These are phyloP conservation scores for Martes martes DNA, from an alignment of 2,113 vertebrate species.

Conservation along the genomic window DNA sequence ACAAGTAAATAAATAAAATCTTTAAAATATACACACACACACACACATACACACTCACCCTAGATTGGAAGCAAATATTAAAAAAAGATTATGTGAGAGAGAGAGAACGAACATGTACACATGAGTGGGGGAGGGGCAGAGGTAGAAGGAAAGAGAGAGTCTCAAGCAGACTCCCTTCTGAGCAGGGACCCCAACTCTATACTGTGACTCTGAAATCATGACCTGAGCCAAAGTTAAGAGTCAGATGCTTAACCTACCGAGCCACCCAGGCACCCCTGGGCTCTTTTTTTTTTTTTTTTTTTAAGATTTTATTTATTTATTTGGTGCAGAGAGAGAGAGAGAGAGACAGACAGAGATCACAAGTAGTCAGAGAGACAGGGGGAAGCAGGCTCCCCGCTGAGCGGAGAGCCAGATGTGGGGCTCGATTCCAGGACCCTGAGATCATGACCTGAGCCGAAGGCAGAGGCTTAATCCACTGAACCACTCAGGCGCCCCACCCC, in stretches of 20 bases:
- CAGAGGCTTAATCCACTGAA: fast-evolving
- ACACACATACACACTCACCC: too few relatives aligned
- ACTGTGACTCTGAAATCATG: neutral
- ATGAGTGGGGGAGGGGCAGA: neutral
- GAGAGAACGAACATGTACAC: neutral
- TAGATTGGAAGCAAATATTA: too few relatives aligned
- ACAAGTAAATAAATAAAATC: too few relatives aligned
- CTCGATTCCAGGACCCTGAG: neutral
- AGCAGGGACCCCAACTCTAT: neutral
- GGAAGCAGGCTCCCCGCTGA: too few relatives aligned
- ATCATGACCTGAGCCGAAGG: neutral
- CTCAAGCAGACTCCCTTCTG: neutral
- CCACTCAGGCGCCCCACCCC: neutral
- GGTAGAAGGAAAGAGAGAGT: neutral
- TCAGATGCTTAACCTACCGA: neutral
- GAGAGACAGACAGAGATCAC: too few relatives aligned
- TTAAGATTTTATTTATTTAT: too few relatives aligned
- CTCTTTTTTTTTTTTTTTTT: neutral
- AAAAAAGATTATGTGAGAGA: too few relatives aligned
- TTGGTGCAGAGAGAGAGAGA: too few relatives aligned
- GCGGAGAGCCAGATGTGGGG: too few relatives aligned
- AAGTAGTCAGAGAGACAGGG: too few relatives aligned
- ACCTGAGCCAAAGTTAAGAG: neutral
- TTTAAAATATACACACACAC: too few relatives aligned
- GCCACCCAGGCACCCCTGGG: neutral